phyloP scores from a whole-genome alignment of 2,113 vertebrate species.

The Perca schrenkii region DNA sequence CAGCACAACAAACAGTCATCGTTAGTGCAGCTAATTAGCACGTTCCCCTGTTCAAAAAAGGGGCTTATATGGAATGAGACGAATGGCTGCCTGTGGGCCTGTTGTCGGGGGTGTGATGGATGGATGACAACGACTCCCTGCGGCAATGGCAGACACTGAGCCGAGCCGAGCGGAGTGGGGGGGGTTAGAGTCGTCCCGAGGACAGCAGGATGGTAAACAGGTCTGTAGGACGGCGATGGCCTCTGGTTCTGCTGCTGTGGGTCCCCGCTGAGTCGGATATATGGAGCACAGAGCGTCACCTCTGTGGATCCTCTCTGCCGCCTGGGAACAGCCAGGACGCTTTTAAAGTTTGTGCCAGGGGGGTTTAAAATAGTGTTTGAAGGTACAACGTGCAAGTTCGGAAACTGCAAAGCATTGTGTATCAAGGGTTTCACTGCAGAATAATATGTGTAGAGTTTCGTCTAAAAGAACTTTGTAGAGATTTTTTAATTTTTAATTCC shows the following conservation, averaged over 20 bases:
- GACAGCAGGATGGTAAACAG: slow-evolving; percentile 57
- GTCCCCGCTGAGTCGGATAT: slow-evolving; percentile 50
- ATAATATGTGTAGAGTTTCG: no score
- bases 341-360: neutral
- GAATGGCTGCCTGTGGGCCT: slow-evolving; percentile 56
- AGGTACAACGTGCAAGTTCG: neutral
- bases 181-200: slow-evolving; percentile 21
- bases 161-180: neutral
- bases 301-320: neutral
- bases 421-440: neutral
- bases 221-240: slow-evolving; percentile 66
- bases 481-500: no score
- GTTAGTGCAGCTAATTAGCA: slow-evolving; percentile 69
- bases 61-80: slow-evolving; percentile 39
- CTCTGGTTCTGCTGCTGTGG: slow-evolving; percentile 57
- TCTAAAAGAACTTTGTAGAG: no score
- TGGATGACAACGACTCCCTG: slow-evolving; percentile 71
- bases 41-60: slow-evolving; percentile 27
- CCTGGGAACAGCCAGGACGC: neutral
- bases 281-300: slow-evolving; percentile 51
- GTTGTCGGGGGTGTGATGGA: slow-evolving; percentile 70
- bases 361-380: neutral
- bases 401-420: neutral
- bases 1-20: slow-evolving; percentile 57
- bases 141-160: slow-evolving; percentile 63